A percentile compares a stretch with the other conserved stretches of the same genome.
Conservation (phyloP, 92 coral and sea anemone genomes). For the Blastomussa wellsi region DNA sequence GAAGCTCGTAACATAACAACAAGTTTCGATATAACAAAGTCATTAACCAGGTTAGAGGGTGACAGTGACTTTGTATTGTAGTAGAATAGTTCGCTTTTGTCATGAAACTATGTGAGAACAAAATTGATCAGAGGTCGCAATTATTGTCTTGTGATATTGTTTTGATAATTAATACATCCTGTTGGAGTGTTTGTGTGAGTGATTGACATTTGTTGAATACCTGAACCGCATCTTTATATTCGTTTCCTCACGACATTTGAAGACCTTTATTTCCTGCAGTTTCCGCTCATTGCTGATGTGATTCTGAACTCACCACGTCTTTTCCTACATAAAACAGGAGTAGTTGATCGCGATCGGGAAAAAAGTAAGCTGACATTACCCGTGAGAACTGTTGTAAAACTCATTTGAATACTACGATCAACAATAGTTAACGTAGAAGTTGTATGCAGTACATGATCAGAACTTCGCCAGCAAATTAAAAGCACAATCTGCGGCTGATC, state of each 20-base stretch:
- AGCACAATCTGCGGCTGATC: conserved; percentile 15
- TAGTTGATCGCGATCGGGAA: not conserved
- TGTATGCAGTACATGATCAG: not conserved
- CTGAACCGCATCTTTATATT: not conserved
- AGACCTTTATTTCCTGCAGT: not conserved
- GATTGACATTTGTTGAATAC: conserved; percentile 3
- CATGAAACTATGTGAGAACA: not conserved
- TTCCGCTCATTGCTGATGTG: not conserved
- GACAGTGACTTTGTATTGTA: not conserved
- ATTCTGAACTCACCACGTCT: not conserved
- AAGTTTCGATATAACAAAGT: not conserved
- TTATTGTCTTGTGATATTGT: not conserved
- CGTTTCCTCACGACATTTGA: not conserved
- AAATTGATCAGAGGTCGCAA: conserved; percentile 23
- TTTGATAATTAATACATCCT: not conserved
- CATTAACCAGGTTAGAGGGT: not conserved
- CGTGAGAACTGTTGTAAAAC: not conserved
- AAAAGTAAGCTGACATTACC: not conserved
- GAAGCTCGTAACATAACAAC: not conserved
- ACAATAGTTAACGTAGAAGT: too few relatives aligned
- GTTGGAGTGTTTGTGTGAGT: conserved; percentile 2
- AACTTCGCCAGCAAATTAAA: not conserved
- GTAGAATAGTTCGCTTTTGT: not conserved
- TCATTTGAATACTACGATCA: not conserved
- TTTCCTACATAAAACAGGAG: not conserved